A percentile compares a stretch with the other conserved stretches of the same genome.
phyloP scores from a whole-genome alignment of 2,888 invertebrate genomes.

The Ormyrus labotus region DNA sequence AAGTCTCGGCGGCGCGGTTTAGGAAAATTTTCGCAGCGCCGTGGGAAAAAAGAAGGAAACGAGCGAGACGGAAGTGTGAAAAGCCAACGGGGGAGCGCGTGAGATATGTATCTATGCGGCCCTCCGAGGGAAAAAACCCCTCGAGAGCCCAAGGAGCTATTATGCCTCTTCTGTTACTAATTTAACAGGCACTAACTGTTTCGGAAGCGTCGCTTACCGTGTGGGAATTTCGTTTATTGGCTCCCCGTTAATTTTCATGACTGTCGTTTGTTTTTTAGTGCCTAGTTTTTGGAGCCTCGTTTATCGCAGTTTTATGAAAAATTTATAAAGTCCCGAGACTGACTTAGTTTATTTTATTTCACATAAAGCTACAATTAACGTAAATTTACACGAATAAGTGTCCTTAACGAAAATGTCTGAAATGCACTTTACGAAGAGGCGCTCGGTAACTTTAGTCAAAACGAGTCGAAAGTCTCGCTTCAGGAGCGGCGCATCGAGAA shows the following conservation, averaged over 20 bases:
- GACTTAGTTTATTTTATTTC: too few species aligned
- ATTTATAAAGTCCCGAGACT: too few species aligned
- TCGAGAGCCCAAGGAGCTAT: conserved; percentile 1
- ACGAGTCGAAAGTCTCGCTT: too few species aligned
- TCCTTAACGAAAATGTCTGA: background rate
- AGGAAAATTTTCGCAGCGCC: conserved; percentile 47
- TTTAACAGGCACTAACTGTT: conserved; percentile 19
- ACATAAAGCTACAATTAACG: too few species aligned
- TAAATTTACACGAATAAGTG: too few species aligned
- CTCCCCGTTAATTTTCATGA: too few species aligned
- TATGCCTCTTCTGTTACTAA: background rate
- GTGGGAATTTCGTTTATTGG: too few species aligned
- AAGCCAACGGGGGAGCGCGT: conserved; percentile 47
- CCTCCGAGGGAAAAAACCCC: conserved; percentile 37
- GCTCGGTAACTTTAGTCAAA: too few species aligned
- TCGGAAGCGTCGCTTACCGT: background rate
- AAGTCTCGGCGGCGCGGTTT: conserved; percentile 19
- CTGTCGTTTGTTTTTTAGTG: too few species aligned
- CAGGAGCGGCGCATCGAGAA: conserved; percentile 5
- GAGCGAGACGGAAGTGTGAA: conserved; percentile 42
- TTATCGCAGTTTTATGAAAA: too few species aligned
- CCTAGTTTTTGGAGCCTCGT: too few species aligned
- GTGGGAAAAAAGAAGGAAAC: conserved; percentile 52
- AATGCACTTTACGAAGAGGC: background rate
- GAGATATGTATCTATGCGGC: conserved; percentile 44